Base-by-base conservation (phyloP, 2,797 vertebrate species). In the Hydrocynus forskahlii region DNA sequence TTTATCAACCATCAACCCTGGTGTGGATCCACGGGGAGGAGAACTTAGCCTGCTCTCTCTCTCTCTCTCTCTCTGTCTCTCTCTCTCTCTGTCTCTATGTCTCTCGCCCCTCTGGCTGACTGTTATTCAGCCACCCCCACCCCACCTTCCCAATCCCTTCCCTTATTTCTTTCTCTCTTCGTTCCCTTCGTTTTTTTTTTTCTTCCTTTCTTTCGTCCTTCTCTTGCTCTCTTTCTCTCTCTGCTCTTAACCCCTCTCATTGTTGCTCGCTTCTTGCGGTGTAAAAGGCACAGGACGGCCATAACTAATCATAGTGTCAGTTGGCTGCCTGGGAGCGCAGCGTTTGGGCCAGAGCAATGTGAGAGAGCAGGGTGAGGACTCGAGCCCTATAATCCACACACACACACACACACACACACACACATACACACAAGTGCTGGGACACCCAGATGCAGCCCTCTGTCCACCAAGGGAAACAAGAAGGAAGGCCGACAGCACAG, bases 241-340 rank as follows among this genome's bases (percentile, higher is more conserved):
- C 80, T 69, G 74, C 84, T 87, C 83, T 86, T 86, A 86, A 86
- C 84, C 87, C 85, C 74, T 84, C 81, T 79, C 70, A 89, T 90
- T 88, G 82, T 93, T 89, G 85, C 82, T 88, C 88, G 86, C 86
- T 86, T 88, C 91, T 90, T 87, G 76, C 55, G 7, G 81, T 71
- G 78, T 86, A 86, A 94, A 88, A 92, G 81, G 86, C 91, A 91
- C 91, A 94, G 91, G 93, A 94, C 84, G 93, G 92, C 94, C 94
- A 93, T 95, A 96, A 95, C 93, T 94, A 95, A 96, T 95, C 95
- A 92, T 93, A 92, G 88, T 95, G 95, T 95, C 94, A 94, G 92
- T 92, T 91, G 91, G 93, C 94, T 94, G 92, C 94, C 94, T 93
- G 93, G 93, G 92, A 95, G 94, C 93, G 92, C 89, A 88, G 90